A percentile compares a stretch with the other conserved stretches of the same genome.
Evolutionary conservation across 2,888 invertebrate species (phyloP).

Genomic region (Nemotelus pantherinus): DNA sequence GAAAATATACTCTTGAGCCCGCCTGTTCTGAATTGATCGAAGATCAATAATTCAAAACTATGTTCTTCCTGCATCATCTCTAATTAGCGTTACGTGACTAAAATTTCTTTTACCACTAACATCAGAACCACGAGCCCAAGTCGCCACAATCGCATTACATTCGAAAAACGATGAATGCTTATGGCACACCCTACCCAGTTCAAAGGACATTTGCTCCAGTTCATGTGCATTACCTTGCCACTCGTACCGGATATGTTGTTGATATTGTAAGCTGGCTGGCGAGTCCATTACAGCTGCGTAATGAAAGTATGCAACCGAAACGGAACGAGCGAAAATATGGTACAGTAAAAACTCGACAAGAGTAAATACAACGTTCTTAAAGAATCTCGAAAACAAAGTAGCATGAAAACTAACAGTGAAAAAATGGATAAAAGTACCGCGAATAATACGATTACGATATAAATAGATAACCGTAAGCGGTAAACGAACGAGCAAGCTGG

Average conservation of each 20-base stretch:
- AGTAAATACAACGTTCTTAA: background rate
- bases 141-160: slow-evolving; percentile 75
- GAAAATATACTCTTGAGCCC: too few relatives aligned
- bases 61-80: too few relatives aligned
- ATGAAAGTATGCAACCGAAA: slow-evolving; percentile 63
- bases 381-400: background rate
- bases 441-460: too few relatives aligned
- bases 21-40: too few relatives aligned
- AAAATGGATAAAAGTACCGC: background rate
- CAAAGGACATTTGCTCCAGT: slow-evolving; percentile 69
- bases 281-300: slow-evolving; percentile 75
- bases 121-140: slow-evolving; percentile 77
- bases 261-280: slow-evolving; percentile 69
- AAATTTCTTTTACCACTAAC: slow-evolving; percentile 59
- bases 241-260: slow-evolving; percentile 78
- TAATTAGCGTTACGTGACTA: background rate
- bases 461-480: too few relatives aligned
- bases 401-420: background rate
- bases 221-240: slow-evolving; percentile 71
- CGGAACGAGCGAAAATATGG: slow-evolving; percentile 7
- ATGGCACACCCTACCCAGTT: slow-evolving; percentile 70
- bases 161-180: slow-evolving; percentile 69
- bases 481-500: too few relatives aligned
- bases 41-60: too few relatives aligned
- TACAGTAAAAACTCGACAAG: slow-evolving; percentile 28